Conservation (phyloP, 2,113 vertebrate genomes). For the Oncorhynchus keta region DNA sequence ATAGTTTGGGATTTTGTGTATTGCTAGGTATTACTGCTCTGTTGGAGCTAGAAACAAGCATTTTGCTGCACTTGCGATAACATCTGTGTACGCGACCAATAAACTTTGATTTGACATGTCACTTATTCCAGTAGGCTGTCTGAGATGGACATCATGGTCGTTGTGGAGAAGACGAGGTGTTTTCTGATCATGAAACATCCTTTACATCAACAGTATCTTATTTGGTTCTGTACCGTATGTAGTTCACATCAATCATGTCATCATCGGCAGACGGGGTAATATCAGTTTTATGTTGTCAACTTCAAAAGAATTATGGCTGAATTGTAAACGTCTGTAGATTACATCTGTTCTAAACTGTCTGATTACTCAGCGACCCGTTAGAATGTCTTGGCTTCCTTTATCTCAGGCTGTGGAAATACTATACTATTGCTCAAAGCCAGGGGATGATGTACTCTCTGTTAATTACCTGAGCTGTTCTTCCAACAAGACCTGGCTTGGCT, state of each 20-base stretch:
- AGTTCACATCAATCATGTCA: constrained; percentile 31
- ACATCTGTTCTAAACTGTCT: constrained; percentile 24
- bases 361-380: constrained; percentile 46
- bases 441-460: not conserved
- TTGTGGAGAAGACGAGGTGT: constrained; percentile 51
- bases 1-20: too few species aligned
- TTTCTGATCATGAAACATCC: constrained; percentile 22
- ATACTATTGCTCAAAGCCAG: not conserved
- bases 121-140: too few species aligned
- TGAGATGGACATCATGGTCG: not conserved
- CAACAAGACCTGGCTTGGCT: not conserved
- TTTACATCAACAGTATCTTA: constrained; percentile 10
- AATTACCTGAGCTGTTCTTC: constrained; percentile 20
- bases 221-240: constrained; percentile 33
- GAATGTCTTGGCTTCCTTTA: constrained; percentile 26
- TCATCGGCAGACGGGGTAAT: constrained; percentile 36
- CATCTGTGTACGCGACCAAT: too few species aligned
- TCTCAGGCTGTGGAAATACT: not conserved
- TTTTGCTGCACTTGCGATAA: too few species aligned
- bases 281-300: constrained; percentile 36
- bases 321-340: constrained; percentile 26
- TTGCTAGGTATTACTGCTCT: too few species aligned
- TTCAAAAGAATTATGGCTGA: constrained; percentile 32
- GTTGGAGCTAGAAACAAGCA: too few species aligned
- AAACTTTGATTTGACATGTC: too few species aligned